phyloP scores from a whole-genome alignment of 2,113 vertebrate species.

The Brienomyrus brachyistius region DNA sequence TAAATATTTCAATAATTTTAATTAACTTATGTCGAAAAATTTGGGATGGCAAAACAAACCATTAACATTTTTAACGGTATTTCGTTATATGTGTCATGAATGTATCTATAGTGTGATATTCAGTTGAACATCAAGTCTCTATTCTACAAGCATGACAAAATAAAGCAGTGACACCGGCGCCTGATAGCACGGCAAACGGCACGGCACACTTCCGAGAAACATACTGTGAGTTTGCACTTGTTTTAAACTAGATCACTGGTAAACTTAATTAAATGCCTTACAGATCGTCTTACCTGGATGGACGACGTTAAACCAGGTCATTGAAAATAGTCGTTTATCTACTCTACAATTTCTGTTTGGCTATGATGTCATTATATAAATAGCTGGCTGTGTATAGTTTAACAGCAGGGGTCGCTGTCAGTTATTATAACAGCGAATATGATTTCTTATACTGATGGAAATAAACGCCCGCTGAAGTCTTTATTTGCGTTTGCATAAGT shows the following conservation, averaged over 20 bases:
- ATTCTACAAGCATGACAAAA: not conserved
- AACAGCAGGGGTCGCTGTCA: slow-evolving; percentile 55
- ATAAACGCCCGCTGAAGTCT: not conserved
- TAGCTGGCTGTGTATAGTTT: slow-evolving; percentile 23
- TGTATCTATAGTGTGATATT: not conserved
- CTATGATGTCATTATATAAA: slow-evolving; percentile 52
- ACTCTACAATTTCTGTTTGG: not conserved
- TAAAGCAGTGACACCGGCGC: not conserved
- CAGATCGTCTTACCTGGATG: not conserved
- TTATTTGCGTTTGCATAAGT: not conserved
- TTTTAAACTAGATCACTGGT: not conserved
- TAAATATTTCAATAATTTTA: not conserved
- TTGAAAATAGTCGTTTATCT: not conserved
- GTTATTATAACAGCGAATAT: slow-evolving; percentile 20
- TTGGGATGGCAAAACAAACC: not conserved
- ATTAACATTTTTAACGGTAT: not conserved
- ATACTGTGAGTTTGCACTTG: not conserved
- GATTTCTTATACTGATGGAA: not conserved
- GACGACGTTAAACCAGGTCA: not conserved
- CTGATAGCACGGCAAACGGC: not conserved
- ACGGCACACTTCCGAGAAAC: not conserved
- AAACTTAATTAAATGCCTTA: not conserved
- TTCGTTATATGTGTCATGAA: not conserved
- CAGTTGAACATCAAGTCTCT: not conserved
- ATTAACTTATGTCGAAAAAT: not conserved